Percentiles rank a stretch among this genome's conserved stretches.
These are phyloP conservation scores for Yponomeuta evonymella DNA, from an alignment of 2,888 invertebrate genomes.

Conservation along the genomic window DNA sequence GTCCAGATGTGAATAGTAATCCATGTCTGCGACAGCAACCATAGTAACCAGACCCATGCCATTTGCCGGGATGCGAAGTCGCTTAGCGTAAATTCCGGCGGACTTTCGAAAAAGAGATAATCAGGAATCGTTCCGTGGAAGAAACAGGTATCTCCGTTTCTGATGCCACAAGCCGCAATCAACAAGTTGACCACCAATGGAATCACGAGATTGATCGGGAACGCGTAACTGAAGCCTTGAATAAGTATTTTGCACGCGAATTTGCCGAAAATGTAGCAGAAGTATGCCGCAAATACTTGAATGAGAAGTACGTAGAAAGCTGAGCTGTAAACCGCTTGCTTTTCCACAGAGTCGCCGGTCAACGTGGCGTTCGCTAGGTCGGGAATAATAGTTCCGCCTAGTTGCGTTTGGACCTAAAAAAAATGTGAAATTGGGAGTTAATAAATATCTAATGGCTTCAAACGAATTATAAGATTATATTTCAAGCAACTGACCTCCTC, in stretches of 20 bases:
- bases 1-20: constrained; percentile 98
- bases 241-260: constrained; percentile 98
- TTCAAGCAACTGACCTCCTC: constrained; percentile 74
- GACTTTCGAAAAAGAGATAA: constrained; percentile 95
- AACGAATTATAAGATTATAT: background rate
- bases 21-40: constrained; percentile 97
- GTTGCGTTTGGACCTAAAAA: constrained; percentile 75
- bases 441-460: background rate
- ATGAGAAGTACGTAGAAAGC: constrained; percentile 86
- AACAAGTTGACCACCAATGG: constrained; percentile 92
- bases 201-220: constrained; percentile 95
- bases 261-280: constrained; percentile 95
- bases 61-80: constrained; percentile 91
- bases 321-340: constrained; percentile 82
- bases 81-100: constrained; percentile 86
- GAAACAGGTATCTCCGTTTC: constrained; percentile 91
- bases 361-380: constrained; percentile 86
- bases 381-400: constrained; percentile 79
- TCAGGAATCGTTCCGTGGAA: constrained; percentile 90
- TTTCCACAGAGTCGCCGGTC: constrained; percentile 84
- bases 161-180: constrained; percentile 91
- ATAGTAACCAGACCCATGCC: constrained; percentile 94
- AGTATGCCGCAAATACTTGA: constrained; percentile 88
- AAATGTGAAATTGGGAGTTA: constrained; percentile 22
- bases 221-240: constrained; percentile 97